phyloP scores from a whole-genome alignment of 1,140 invertebrate species.

The Neelides sp. region DNA sequence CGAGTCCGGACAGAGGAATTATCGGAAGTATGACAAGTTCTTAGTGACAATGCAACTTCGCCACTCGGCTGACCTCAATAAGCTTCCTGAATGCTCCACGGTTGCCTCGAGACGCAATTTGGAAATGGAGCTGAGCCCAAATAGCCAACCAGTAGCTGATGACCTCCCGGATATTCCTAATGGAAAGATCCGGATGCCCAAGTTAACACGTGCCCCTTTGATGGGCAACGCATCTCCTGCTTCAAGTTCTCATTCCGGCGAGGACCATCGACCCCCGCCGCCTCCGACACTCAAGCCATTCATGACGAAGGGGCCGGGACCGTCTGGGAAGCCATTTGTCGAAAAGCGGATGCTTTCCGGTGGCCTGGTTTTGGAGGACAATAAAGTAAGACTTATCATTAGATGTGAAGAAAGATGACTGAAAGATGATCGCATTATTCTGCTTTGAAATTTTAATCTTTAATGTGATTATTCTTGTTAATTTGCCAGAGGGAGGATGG shows the following conservation, averaged over 20 bases:
- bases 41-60: constrained; percentile 55
- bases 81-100: constrained; percentile 23
- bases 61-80: constrained; percentile 31
- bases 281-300: constrained; percentile 13
- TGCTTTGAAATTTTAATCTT: no score
- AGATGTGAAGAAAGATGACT: no score
- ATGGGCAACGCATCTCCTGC: constrained; percentile 4
- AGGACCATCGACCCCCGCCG: background rate
- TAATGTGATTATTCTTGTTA: no score
- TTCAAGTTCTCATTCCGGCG: constrained; percentile 13
- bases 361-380: constrained; percentile 14
- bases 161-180: background rate
- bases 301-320: background rate
- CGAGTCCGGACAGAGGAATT: constrained; percentile 76
- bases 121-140: constrained; percentile 9
- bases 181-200: constrained; percentile 12
- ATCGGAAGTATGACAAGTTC: constrained; percentile 82
- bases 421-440: no score
- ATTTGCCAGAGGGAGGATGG: no score
- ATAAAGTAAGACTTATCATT: no score
- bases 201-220: constrained; percentile 18
- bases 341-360: constrained; percentile 25
- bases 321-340: constrained; percentile 9
- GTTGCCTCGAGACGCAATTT: constrained; percentile 18
- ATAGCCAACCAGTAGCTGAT: background rate